A percentile compares a stretch with the other conserved stretches of the same genome.
Evolutionary conservation across 2,888 invertebrate species (phyloP).

Genomic region (Smittia sp.): DNA sequence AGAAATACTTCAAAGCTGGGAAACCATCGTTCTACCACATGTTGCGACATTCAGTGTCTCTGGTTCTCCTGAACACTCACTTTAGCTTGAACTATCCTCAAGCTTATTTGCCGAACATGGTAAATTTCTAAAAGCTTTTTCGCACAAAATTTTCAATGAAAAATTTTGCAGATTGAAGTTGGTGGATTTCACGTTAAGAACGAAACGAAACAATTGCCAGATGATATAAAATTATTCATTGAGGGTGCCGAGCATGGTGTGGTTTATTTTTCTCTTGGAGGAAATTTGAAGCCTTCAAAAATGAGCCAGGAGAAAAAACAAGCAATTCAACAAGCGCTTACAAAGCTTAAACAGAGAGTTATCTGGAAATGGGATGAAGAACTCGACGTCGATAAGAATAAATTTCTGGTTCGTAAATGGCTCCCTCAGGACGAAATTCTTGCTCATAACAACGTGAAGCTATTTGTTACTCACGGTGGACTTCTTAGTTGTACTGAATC

Average conservation of each 20-base stretch:
- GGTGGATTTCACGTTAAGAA: slow-evolving; percentile 44
- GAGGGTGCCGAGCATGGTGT: slow-evolving; percentile 54
- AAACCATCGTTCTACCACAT: slow-evolving; percentile 46
- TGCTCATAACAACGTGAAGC: slow-evolving; percentile 64
- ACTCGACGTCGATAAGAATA: slow-evolving; percentile 48
- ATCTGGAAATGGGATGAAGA: slow-evolving; percentile 55
- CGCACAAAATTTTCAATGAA: too few species aligned
- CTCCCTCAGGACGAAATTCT: slow-evolving; percentile 68
- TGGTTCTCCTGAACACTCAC: slow-evolving; percentile 51
- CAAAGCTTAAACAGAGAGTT: slow-evolving; percentile 54
- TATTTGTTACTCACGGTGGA: slow-evolving; percentile 55
- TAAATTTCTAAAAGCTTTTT: slow-evolving; percentile 34
- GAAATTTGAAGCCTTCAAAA: slow-evolving; percentile 51
- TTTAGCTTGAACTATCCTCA: slow-evolving; percentile 49
- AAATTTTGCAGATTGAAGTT: slow-evolving; percentile 48
- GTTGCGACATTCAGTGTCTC: slow-evolving; percentile 46
- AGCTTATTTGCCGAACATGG: slow-evolving; percentile 52
- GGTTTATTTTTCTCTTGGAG: slow-evolving; percentile 57
- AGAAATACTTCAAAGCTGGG: slow-evolving; percentile 46
- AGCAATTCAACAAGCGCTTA: slow-evolving; percentile 51
- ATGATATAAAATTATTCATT: slow-evolving; percentile 53
- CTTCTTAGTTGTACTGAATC: slow-evolving; percentile 74
- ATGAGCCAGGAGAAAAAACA: slow-evolving; percentile 50
- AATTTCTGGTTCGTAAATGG: slow-evolving; percentile 54
- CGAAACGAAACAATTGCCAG: slow-evolving; percentile 10